These are phyloP conservation scores for Margaritifera margaritifera DNA, from an alignment of 2,888 invertebrate species.

Conservation along the genomic window DNA sequence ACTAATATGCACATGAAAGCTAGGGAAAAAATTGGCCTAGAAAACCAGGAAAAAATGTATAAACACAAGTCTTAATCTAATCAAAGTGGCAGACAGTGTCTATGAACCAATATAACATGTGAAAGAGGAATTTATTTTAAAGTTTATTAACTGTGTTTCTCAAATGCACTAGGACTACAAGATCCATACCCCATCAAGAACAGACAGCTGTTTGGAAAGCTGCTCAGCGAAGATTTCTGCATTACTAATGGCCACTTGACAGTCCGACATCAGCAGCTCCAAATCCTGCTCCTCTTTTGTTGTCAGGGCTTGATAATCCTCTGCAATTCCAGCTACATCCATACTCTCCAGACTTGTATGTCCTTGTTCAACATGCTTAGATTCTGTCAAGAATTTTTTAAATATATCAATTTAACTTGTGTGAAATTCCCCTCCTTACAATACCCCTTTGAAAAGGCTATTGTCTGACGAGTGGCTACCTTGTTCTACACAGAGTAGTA, in stretches of 20 bases:
- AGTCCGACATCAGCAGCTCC: conserved; percentile 86
- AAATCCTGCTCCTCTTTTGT: conserved; percentile 89
- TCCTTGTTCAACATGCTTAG: conserved; percentile 20
- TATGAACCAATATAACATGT: neutral
- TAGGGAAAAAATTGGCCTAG: neutral
- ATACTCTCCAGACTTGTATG: conserved; percentile 51
- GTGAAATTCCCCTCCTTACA: too few relatives aligned
- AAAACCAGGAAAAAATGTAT: neutral
- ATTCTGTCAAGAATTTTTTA: too few relatives aligned
- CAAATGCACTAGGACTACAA: neutral
- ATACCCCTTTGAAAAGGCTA: too few relatives aligned
- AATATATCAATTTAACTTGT: neutral
- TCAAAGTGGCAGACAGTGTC: neutral
- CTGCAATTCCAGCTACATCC: conserved; percentile 64
- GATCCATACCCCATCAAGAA: conserved; percentile 83
- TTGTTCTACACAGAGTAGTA: too few relatives aligned
- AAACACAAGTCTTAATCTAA: neutral
- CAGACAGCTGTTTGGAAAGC: conserved; percentile 86
- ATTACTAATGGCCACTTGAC: conserved; percentile 91
- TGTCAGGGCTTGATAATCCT: conserved; percentile 86
- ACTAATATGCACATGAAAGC: too few relatives aligned
- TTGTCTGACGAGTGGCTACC: too few relatives aligned
- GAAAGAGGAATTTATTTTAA: neutral
- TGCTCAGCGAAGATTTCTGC: conserved; percentile 83
- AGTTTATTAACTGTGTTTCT: neutral